Base-by-base conservation (phyloP, 1,140 invertebrate species). In the Platyscapa corneri region DNA sequence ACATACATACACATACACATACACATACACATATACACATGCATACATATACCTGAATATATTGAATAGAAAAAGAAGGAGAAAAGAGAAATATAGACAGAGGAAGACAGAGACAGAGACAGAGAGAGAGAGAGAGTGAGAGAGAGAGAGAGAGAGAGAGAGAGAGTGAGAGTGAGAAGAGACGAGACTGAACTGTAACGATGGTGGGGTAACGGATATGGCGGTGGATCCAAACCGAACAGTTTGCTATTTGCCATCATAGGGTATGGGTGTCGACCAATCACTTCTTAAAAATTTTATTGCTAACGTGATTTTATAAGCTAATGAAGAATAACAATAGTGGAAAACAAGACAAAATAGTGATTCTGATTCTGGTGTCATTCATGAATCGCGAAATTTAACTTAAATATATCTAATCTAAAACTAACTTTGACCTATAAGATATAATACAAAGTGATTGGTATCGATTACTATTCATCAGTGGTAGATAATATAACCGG, bases 221-320 rank as follows among this genome's bases (percentile, higher is more conserved):
- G 91, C 91, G 92, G 91, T 90, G 90, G 88, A 87, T 88, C 87
- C 89, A 90, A 88, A 88, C 90, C 91, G 89, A 89, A 88, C 92
- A 93, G 93, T 93, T 91, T 86, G 92, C 90, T 91, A 90, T 91
- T 92, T 92, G 92, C 92, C 91, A 93, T 91, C 91, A 90, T 88
- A 89, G 89, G 90, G 91, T 90, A 90, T 92, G 92, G 91, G 90
- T 90, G 89, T 83, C 49, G 23, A 77, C 23, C 46, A 0, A 20
- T 14, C 42, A 23, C 6, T 42, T 74, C 49, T 27, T n/a, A 7
- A 37, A 78, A 37, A 7, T 20, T 20, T 32, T n/a, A 20, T 39
- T 6, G 23, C 8, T 30, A 78, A n/a, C 53, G 32, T 5, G 34
- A 7, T 37, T 1, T 27, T 8, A 34, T 14, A 16, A 53, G 23